These are phyloP conservation scores for Cavia aperea DNA, from an alignment of 2,113 vertebrate genomes.

Conservation along the genomic window DNA sequence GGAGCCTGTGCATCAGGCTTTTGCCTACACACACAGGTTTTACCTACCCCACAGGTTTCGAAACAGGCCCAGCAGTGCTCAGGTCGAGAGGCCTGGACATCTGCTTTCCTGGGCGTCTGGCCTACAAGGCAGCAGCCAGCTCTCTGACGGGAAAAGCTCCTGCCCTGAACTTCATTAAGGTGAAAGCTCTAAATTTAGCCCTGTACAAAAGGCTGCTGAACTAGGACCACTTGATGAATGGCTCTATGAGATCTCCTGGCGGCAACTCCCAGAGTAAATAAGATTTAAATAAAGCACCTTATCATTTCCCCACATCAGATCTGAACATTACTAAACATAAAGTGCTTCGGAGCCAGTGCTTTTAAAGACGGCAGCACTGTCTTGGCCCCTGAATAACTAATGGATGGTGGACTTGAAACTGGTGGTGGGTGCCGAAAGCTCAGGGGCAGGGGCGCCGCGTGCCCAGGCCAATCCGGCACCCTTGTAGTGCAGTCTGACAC, in stretches of 20 bases:
- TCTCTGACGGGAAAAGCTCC: background rate
- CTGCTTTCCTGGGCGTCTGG: background rate
- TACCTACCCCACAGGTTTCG: background rate
- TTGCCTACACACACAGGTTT: background rate
- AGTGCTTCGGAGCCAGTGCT: conserved; percentile 55
- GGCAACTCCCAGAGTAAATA: conserved; percentile 4
- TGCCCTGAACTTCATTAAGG: conserved; percentile 5
- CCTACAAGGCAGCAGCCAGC: background rate
- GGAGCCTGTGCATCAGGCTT: background rate
- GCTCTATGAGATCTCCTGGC: background rate
- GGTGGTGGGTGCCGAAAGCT: background rate
- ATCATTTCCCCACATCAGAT: conserved; percentile 38
- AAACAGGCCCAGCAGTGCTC: background rate
- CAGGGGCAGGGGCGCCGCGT: background rate
- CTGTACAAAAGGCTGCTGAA: background rate
- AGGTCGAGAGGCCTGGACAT: background rate
- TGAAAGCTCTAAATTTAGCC: conserved; percentile 30
- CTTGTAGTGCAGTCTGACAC: conserved; percentile 7
- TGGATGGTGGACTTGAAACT: conserved; percentile 46
- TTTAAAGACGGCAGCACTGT: conserved; percentile 59
- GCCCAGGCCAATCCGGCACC: conserved; percentile 17
- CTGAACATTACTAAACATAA: conserved; percentile 54
- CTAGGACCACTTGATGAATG: conserved; percentile 37
- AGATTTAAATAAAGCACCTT: conserved; percentile 52
- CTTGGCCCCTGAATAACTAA: conserved; percentile 66